Evolutionary conservation across 2,888 invertebrate genomes (phyloP).

Genomic region (Trichogramma dendrolimi): DNA sequence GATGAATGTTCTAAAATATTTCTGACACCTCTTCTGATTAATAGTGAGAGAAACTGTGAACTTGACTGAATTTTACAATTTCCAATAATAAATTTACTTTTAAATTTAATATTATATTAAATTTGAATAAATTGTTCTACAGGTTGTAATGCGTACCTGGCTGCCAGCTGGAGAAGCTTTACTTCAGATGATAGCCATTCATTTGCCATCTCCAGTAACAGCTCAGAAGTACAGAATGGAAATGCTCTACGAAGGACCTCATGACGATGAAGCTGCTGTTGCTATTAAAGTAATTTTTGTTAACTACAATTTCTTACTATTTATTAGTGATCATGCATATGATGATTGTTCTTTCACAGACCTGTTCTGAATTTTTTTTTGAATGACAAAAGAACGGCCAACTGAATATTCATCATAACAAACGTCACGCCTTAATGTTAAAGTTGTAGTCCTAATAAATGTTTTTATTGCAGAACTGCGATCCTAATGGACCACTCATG

Average conservation of each 20-base stretch:
- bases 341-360: conserved; percentile 50
- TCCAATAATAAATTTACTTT: not conserved
- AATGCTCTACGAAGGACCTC: conserved; percentile 98
- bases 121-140: conserved; percentile 22
- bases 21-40: conserved; percentile 51
- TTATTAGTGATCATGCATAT: conserved; percentile 27
- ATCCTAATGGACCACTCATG: conserved; percentile 96
- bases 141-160: conserved; percentile 98
- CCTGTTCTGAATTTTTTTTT: conserved; percentile 45
- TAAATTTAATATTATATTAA: conserved; percentile 6
- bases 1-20: conserved; percentile 44
- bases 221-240: conserved; percentile 99
- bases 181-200: conserved; percentile 99
- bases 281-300: conserved; percentile 67
- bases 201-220: conserved; percentile 96
- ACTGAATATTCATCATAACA: conserved; percentile 35
- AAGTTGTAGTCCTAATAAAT: conserved; percentile 1
- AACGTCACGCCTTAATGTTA: conserved; percentile 2
- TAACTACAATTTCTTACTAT: conserved; percentile 11
- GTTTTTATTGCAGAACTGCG: conserved; percentile 67
- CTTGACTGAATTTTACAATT: conserved; percentile 34
- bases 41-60: conserved; percentile 40
- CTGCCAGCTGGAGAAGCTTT: conserved; percentile 98
- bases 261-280: conserved; percentile 90
- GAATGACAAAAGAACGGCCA: conserved; percentile 45